These are phyloP conservation scores for Nyctibius grandis DNA, from an alignment of 2,797 vertebrate genomes.

Conservation along the genomic window DNA sequence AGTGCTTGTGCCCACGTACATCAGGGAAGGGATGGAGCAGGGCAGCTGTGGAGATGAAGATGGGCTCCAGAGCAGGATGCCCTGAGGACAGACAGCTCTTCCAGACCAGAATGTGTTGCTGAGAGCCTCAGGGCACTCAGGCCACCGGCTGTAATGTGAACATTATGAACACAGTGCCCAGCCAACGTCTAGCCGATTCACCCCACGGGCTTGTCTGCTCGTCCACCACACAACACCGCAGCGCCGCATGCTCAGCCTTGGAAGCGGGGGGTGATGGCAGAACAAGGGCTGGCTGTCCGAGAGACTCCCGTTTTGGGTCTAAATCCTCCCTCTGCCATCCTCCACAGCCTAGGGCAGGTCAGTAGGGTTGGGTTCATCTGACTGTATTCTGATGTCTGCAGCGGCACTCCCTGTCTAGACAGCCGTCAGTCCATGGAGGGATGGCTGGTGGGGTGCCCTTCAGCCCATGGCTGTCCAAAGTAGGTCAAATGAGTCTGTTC, in stretches of 20 bases:
- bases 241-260: not conserved
- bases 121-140: not conserved
- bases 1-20: not conserved
- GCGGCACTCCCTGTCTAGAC: not conserved
- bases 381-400: not conserved
- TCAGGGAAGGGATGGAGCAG: not conserved
- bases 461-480: not conserved
- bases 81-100: not conserved
- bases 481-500: slow-evolving; percentile 32
- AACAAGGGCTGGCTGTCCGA: not conserved
- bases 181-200: accelerated
- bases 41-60: not conserved
- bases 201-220: accelerated
- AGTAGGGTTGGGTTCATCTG: not conserved
- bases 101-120: accelerated
- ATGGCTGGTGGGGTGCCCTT: not conserved
- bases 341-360: not conserved
- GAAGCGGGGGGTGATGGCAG: not conserved
- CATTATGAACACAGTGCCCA: not conserved
- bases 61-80: not conserved
- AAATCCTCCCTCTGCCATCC: not conserved
- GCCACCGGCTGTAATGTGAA: not conserved
- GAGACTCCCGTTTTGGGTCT: not conserved
- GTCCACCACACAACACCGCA: accelerated
- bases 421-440: not conserved